These are phyloP conservation scores for Porphyrio hochstetteri DNA, from an alignment of 2,113 vertebrate genomes.

Conservation along the genomic window DNA sequence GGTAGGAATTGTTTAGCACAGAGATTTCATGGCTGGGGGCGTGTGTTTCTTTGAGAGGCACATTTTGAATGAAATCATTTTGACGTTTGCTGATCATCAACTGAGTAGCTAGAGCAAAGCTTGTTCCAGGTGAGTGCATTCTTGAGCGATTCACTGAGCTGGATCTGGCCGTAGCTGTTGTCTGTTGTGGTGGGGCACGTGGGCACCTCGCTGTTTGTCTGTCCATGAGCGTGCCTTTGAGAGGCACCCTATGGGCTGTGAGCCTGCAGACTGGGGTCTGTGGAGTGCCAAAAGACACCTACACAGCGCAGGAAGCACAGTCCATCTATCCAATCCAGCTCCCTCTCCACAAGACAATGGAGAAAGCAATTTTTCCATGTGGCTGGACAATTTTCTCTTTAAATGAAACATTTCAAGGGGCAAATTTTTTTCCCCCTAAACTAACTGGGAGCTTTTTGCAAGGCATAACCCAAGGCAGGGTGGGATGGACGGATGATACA, in stretches of 20 bases:
- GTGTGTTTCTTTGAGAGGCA: background rate
- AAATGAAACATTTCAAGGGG: background rate
- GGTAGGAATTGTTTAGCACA: background rate
- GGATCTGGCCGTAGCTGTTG: background rate
- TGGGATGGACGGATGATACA: background rate
- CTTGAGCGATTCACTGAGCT: background rate
- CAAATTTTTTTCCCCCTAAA: background rate
- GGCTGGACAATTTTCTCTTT: background rate
- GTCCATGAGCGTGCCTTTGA: accelerated
- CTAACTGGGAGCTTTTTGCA: background rate
- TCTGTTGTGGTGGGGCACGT: background rate
- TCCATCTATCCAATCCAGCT: background rate
- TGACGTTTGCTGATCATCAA: background rate
- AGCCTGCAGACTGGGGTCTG: background rate
- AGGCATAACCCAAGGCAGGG: background rate
- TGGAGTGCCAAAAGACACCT: background rate
- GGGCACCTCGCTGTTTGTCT: background rate
- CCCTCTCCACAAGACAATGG: background rate
- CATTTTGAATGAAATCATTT: background rate
- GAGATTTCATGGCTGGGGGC: background rate
- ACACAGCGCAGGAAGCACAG: background rate
- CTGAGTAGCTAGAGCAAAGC: background rate
- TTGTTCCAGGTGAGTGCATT: conserved; percentile 11
- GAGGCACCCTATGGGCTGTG: background rate
- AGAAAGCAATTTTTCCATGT: background rate